Conservation (phyloP, 1,140 invertebrate species). For the Pseudomyrmex sp. region DNA sequence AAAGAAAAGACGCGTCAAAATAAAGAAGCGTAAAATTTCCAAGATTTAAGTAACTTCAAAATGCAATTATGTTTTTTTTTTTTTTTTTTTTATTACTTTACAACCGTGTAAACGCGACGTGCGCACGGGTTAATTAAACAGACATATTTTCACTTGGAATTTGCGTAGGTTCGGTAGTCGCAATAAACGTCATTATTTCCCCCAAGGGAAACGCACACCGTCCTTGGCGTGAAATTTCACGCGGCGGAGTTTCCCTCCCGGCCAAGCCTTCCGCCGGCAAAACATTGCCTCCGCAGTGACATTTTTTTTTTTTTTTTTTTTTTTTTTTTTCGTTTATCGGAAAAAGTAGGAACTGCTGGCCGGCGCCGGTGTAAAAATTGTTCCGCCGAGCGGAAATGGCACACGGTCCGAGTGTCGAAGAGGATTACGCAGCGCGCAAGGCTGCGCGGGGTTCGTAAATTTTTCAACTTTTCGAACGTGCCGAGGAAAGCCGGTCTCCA, state of each 20-base stretch:
- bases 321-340: slow-evolving; percentile 64
- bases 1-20: no score
- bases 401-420: slow-evolving; percentile 58
- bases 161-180: neutral
- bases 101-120: neutral
- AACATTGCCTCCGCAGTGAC: slow-evolving; percentile 38
- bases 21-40: no score
- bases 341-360: slow-evolving; percentile 64
- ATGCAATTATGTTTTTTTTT: neutral
- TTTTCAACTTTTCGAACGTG: slow-evolving; percentile 48
- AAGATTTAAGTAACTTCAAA: neutral
- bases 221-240: slow-evolving; percentile 13
- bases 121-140: neutral
- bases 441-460: slow-evolving; percentile 30
- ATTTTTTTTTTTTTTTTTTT: slow-evolving; percentile 40
- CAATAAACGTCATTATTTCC: neutral
- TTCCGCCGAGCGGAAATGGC: slow-evolving; percentile 49
- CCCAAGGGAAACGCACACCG: neutral
- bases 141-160: neutral
- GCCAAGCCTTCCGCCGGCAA: slow-evolving; percentile 3
- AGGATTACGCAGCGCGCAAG: slow-evolving; percentile 56
- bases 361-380: slow-evolving; percentile 59
- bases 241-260: neutral
- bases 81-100: no score
- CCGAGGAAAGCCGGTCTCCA: neutral